Base-by-base conservation (phyloP, 2,113 vertebrate genomes). In the Morone chrysops region DNA sequence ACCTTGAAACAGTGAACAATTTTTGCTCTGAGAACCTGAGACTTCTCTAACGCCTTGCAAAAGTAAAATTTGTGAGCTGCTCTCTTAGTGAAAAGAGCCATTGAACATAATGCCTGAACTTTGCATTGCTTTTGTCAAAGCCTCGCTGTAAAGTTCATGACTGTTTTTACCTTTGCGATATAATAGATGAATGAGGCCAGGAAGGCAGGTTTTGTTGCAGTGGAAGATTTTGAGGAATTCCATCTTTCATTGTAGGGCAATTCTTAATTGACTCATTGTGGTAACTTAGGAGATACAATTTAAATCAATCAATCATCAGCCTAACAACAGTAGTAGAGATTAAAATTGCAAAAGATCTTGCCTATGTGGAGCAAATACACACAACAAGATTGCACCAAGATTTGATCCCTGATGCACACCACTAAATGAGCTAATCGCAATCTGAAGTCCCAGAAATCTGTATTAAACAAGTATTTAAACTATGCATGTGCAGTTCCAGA, bases 351-450 rank as follows among this genome's bases (percentile, higher is more conserved):
- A 67, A 63, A 16, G 3, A 31, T 31, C 2, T 31, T 31, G 31
- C 31, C 31, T 31, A 40, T 6, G 1, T 7, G 5, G 14, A 56
- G 9, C 2, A 48, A 18, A 41, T 56, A 31, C 12, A 59, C 6
- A 41, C 13, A 70, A 70, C 13, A 57, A 31, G 31, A 67, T 8
- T 25, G 31, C 16, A 48, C 10, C 14, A 25, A 54, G 7, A 48
- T 71, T 13, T 53, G 47, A 66, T 68, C 31, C 48, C 67, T 83
- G 67, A 59, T 67, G 62, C 5, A 57, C 66, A 75, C 8, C 53
- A 48, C 4, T 41, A n/a, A 75, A 36, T 4, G 2, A 9, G 7
- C 17, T 13, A 36, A 43, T 61, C 4, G 5, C 45, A 47, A 20
- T 57, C 13, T 69, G 3, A 13, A 66, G 13, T 25, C 9, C 1